These are phyloP conservation scores for Chondrosia reniformis DNA, from an alignment of 37 sponge, comb jelly and placozoan genomes.

Conservation along the genomic window DNA sequence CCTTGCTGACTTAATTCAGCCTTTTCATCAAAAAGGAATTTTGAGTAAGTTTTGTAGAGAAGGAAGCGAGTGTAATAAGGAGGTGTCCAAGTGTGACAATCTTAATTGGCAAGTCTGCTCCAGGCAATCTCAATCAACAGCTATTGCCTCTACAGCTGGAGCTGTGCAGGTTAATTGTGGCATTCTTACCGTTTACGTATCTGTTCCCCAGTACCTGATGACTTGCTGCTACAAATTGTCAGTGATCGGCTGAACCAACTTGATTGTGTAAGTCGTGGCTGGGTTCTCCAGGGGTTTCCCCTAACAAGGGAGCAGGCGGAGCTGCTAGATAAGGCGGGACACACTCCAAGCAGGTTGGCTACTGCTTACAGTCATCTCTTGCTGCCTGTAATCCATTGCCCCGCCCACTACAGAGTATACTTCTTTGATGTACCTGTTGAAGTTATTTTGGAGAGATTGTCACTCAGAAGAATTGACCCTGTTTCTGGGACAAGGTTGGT, in stretches of 20 bases:
- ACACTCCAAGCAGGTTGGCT: slow-evolving; percentile 76
- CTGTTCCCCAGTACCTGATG: slow-evolving; percentile 78
- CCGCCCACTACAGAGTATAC: slow-evolving; percentile 57
- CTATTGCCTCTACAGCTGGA: background rate
- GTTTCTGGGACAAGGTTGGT: slow-evolving; percentile 64
- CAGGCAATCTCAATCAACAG: background rate
- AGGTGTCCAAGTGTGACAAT: background rate
- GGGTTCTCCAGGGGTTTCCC: slow-evolving; percentile 94
- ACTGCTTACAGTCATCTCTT: background rate
- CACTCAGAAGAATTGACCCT: slow-evolving; percentile 68
- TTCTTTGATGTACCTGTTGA: slow-evolving; percentile 79
- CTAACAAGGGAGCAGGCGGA: slow-evolving; percentile 83
- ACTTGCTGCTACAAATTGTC: slow-evolving; percentile 71
- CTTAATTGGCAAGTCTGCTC: background rate
- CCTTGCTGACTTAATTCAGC: slow-evolving; percentile 74
- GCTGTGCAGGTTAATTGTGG: too few relatives aligned
- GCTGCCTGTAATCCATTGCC: slow-evolving; percentile 2
- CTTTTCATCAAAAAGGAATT: slow-evolving; percentile 74
- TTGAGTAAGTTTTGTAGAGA: slow-evolving; percentile 72
- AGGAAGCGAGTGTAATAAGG: background rate
- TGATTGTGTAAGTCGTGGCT: slow-evolving; percentile 81
- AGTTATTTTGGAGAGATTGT: slow-evolving; percentile 73
- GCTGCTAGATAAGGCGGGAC: slow-evolving; percentile 56
- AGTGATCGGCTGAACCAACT: slow-evolving; percentile 50
- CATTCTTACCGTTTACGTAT: background rate